Evolutionary conservation across 2,888 invertebrate genomes (phyloP).

Genomic region (Maniola hyperantus): DNA sequence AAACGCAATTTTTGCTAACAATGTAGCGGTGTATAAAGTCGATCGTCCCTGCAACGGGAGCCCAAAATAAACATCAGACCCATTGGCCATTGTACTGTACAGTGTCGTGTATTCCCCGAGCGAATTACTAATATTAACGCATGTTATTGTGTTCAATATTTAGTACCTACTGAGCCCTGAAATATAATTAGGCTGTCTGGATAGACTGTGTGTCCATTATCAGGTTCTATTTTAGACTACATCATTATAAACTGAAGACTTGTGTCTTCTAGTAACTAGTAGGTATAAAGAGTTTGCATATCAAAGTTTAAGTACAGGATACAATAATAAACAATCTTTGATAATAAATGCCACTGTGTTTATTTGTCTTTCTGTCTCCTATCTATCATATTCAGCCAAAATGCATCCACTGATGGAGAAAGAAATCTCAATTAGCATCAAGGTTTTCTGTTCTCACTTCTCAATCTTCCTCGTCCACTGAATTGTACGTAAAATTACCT

Average conservation of each 20-base stretch:
- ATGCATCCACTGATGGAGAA: too few species aligned
- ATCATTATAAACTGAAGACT: neutral
- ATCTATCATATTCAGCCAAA: too few species aligned
- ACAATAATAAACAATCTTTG: too few species aligned
- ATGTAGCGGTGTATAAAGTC: slow-evolving; percentile 54
- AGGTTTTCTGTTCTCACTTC: too few species aligned
- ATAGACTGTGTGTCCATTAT: neutral
- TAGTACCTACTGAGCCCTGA: neutral
- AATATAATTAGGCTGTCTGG: neutral
- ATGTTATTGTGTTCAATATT: slow-evolving; percentile 7
- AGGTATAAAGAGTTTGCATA: too few species aligned
- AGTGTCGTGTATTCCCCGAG: slow-evolving; percentile 52
- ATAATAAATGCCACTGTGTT: too few species aligned
- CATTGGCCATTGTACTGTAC: slow-evolving; percentile 46
- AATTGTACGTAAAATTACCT: too few species aligned
- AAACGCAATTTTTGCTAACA: slow-evolving; percentile 69
- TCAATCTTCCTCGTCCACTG: too few species aligned
- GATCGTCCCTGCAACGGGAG: slow-evolving; percentile 47
- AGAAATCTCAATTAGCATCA: too few species aligned
- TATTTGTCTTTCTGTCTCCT: too few species aligned
- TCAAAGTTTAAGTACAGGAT: too few species aligned
- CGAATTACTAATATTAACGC: slow-evolving; percentile 24
- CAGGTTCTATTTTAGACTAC: neutral
- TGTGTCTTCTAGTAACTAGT: too few species aligned
- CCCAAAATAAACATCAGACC: slow-evolving; percentile 67